Evolutionary conservation across 23 tunicate species (phyloP).

Genomic region (Halocynthia aurantium): DNA sequence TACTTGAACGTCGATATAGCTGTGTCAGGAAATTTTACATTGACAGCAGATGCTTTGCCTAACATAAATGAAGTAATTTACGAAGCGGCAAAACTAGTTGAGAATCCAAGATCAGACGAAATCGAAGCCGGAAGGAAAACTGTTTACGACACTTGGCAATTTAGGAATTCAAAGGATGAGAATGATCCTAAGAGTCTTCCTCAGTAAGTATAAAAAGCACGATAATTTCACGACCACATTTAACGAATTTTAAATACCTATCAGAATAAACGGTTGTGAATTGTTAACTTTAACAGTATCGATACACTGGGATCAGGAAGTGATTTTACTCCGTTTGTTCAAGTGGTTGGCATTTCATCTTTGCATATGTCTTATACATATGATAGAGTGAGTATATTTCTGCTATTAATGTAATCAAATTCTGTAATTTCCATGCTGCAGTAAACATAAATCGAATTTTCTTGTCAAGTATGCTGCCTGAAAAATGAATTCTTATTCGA

Average conservation of each 20-base stretch:
- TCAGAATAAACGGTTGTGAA: too few species aligned
- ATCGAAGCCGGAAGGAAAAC: conserved; percentile 33
- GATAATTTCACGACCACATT: too few species aligned
- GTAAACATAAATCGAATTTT: too few species aligned
- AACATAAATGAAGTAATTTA: conserved; percentile 30
- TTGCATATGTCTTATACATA: conserved; percentile 15
- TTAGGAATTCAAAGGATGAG: background rate
- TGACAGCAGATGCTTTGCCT: conserved; percentile 23
- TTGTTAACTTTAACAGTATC: too few species aligned
- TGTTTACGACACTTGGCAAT: conserved; percentile 54
- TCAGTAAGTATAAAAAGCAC: too few species aligned
- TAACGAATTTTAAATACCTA: too few species aligned
- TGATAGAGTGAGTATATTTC: conserved; percentile 15
- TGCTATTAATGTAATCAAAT: background rate
- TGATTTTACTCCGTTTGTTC: conserved; percentile 41
- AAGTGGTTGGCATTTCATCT: conserved; percentile 25
- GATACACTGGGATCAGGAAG: conserved; percentile 36
- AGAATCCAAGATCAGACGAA: conserved; percentile 34
- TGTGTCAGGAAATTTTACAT: conserved; percentile 50
- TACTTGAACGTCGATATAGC: conserved; percentile 60
- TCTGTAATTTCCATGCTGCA: too few species aligned
- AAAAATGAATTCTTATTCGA: too few species aligned
- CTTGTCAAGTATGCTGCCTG: too few species aligned
- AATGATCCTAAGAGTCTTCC: conserved; percentile 16
- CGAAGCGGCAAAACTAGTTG: conserved; percentile 35